Evolutionary conservation across 1,140 invertebrate genomes (phyloP).

Genomic region (Papilio polyxenes): DNA sequence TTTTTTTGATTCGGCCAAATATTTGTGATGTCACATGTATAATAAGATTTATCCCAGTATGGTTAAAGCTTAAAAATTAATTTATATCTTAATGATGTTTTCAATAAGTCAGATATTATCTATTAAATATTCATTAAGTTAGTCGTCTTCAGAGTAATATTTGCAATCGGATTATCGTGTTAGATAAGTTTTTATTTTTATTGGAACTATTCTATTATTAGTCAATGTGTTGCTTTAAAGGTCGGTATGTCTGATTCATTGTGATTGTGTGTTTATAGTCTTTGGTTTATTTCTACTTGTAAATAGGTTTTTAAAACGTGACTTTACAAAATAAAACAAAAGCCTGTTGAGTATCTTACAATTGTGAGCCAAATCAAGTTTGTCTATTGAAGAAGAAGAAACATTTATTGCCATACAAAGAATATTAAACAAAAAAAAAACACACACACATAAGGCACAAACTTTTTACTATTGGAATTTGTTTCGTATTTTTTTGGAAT

Average conservation of each 20-base stretch:
- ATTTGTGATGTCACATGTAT: no score
- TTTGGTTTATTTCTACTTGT: neutral
- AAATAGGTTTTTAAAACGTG: neutral
- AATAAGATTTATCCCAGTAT: neutral
- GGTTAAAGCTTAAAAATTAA: neutral
- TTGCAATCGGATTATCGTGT: neutral
- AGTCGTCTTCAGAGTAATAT: neutral
- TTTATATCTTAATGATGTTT: neutral
- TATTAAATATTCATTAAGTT: neutral
- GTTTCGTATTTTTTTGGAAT: no score
- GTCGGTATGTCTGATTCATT: neutral
- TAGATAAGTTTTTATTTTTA: constrained; percentile 17
- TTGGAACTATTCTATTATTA: neutral
- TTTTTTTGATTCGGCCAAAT: no score
- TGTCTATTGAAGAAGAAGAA: neutral
- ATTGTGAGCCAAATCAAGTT: neutral
- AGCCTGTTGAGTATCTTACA: neutral
- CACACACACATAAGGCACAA: no score
- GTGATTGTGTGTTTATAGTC: neutral
- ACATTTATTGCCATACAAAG: no score
- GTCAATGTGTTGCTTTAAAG: neutral
- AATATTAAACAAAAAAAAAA: no score
- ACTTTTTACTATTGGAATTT: no score
- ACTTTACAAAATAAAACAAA: neutral
- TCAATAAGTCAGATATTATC: neutral